These are phyloP conservation scores for Dicentrarchus labrax DNA, from an alignment of 2,113 vertebrate genomes.

Conservation along the genomic window DNA sequence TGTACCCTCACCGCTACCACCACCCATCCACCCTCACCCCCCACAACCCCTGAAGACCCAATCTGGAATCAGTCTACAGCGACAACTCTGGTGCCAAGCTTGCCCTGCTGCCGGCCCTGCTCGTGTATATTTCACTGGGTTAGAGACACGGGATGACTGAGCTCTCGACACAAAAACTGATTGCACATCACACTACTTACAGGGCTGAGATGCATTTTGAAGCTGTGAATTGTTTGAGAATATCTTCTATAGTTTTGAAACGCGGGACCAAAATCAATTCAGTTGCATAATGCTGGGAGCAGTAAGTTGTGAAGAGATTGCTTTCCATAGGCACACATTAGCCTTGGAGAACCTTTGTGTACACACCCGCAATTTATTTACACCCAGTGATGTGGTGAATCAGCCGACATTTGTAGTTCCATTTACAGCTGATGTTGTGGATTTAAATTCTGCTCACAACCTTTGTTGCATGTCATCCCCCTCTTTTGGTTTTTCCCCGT, in stretches of 20 bases:
- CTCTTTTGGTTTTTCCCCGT: not conserved
- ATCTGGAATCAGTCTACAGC: constrained; percentile 65
- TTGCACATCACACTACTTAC: constrained; percentile 26
- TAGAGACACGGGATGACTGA: constrained; percentile 28
- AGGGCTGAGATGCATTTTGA: constrained; percentile 38
- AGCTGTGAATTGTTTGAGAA: constrained; percentile 37
- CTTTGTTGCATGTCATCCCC: constrained; percentile 31
- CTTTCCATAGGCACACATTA: constrained; percentile 53
- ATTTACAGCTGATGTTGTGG: constrained; percentile 38
- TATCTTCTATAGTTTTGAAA: constrained; percentile 54
- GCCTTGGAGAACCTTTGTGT: constrained; percentile 40
- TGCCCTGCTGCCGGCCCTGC: constrained; percentile 36
- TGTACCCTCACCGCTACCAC: constrained; percentile 47
- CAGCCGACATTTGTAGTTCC: constrained; percentile 38
- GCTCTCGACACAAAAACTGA: constrained; percentile 48
- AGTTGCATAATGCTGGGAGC: constrained; percentile 41
- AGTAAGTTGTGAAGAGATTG: constrained; percentile 35
- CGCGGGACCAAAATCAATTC: constrained; percentile 42
- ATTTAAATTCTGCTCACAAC: constrained; percentile 41
- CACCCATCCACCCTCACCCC: constrained; percentile 20
- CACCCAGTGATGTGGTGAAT: constrained; percentile 51
- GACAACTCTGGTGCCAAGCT: constrained; percentile 43
- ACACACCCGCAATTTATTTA: constrained; percentile 43
- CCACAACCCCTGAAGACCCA: constrained; percentile 61
- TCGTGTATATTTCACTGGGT: constrained; percentile 30